Base-by-base conservation (phyloP, 1,140 invertebrate genomes). In the Littorina saxatilis region DNA sequence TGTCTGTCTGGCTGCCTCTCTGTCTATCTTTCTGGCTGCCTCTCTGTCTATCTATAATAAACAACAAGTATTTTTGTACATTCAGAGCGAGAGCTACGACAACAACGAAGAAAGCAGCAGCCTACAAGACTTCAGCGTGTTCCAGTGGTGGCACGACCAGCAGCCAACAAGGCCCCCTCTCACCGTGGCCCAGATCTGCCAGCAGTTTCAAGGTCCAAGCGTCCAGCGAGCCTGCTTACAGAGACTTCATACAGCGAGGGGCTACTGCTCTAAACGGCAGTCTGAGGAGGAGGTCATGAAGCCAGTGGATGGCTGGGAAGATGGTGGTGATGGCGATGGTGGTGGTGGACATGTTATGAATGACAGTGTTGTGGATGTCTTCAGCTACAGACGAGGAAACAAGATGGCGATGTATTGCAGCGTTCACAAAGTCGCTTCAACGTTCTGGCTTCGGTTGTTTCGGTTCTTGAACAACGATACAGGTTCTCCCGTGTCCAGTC, bases 351-450 rank as follows among this genome's bases (percentile, higher is more conserved):
- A 13, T 20, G 15, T 23, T 17, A 27, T 29, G 13, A 7, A 23
- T 27, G 50, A 77, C 23, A 29, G 43, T 15, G 17, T 43, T 37
- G 63, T 70, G 66, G 66, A 68, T 23, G 68, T 80, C 29, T 50
- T 72, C 29, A 43, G 40, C 40, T 81, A 81, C 35, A 23, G 32
- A 13, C 63, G 37, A 11, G 27, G 47, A 17, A 29, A 70, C 1
- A 73, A 47, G 15, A 3, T 78, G 76, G 3, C 78, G 0, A 63
- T 78, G 29, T 83, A 76, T 74, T 83, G 82, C 79, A 39, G 47
- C 39, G 74, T 47, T 1, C 74, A 83, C 75, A 83, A 83, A 39
- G 75, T 75, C 40, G 80, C 81, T 23, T 84, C 83, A 63, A 79
- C 82, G 2, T 76, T 76, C 79, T 83, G 82, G 82, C 3, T 83